Conservation (phyloP, 2,113 vertebrate genomes). For the Anseranas semipalmata region DNA sequence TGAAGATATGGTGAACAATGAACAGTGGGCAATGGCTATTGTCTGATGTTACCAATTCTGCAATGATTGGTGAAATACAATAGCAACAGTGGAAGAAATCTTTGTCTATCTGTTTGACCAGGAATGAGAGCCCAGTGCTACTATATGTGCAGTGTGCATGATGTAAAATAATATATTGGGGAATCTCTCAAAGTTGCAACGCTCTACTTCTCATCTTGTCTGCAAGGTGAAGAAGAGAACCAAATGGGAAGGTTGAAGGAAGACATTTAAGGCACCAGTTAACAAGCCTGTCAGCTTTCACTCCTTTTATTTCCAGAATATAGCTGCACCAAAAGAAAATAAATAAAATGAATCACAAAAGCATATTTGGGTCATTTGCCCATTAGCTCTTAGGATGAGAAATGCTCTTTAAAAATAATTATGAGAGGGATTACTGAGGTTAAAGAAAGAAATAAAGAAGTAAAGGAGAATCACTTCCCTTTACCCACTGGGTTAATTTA, state of each 20-base stretch:
- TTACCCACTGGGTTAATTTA: not conserved
- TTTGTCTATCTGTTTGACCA: not conserved
- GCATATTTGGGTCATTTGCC: not conserved
- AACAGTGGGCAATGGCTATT: not conserved
- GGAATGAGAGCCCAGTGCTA: not conserved
- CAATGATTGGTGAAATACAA: not conserved
- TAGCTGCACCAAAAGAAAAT: not conserved
- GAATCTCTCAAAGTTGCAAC: not conserved
- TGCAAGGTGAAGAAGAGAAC: not conserved
- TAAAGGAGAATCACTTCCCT: not conserved
- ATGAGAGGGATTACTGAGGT: not conserved
- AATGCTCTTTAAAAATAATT: not conserved
- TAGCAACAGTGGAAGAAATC: not conserved
- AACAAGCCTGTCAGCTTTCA: not conserved
- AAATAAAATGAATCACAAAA: not conserved
- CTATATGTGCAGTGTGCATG: rapidly evolving
- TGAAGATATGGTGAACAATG: not conserved
- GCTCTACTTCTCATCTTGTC: not conserved
- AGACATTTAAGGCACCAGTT: not conserved
- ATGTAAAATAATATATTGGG: not conserved
- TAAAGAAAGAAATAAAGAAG: not conserved
- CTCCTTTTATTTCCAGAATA: not conserved
- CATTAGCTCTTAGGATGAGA: not conserved
- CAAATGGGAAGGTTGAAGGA: not conserved
- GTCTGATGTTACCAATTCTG: not conserved